A percentile compares a stretch with the other conserved stretches of the same genome.
Conservation (phyloP, 2,113 vertebrate genomes). For the Rhinogobius similis region DNA sequence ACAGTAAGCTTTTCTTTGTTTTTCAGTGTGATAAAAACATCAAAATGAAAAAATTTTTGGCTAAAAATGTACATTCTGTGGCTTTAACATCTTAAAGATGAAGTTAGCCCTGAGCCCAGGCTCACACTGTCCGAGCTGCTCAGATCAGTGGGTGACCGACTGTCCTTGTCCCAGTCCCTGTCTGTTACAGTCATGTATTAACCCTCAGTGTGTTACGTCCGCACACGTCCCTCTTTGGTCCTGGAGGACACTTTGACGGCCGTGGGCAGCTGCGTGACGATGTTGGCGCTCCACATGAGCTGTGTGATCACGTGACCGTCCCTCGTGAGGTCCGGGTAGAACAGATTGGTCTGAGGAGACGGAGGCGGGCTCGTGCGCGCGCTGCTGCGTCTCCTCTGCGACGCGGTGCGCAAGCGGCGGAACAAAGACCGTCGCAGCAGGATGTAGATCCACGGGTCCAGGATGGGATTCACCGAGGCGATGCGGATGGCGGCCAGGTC, state of each 20-base stretch:
- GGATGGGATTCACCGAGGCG: conserved; percentile 91
- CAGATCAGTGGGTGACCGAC: no score
- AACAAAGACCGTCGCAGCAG: conserved; percentile 91
- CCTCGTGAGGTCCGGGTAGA: conserved; percentile 30
- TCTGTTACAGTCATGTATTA: no score
- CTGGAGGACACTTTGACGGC: conserved; percentile 16
- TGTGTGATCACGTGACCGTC: conserved; percentile 48
- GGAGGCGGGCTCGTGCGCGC: background rate
- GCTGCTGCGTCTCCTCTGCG: conserved; percentile 32
- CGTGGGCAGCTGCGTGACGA: conserved; percentile 48
- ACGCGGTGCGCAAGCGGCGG: conserved; percentile 74
- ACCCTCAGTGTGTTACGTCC: conserved; percentile 14
- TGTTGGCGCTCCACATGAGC: conserved; percentile 51
- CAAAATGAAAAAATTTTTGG: no score
- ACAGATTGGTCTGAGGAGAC: background rate
- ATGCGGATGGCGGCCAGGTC: conserved; percentile 92
- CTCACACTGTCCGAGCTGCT: no score
- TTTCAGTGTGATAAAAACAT: no score
- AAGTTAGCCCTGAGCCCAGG: no score
- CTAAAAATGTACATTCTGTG: no score
- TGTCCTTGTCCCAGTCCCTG: no score
- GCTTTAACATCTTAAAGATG: no score
- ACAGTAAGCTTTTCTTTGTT: no score
- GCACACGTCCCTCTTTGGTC: background rate
- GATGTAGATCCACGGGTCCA: conserved; percentile 97